These are phyloP conservation scores for Hyles vespertilio DNA, from an alignment of 1,140 invertebrate species.

Conservation along the genomic window DNA sequence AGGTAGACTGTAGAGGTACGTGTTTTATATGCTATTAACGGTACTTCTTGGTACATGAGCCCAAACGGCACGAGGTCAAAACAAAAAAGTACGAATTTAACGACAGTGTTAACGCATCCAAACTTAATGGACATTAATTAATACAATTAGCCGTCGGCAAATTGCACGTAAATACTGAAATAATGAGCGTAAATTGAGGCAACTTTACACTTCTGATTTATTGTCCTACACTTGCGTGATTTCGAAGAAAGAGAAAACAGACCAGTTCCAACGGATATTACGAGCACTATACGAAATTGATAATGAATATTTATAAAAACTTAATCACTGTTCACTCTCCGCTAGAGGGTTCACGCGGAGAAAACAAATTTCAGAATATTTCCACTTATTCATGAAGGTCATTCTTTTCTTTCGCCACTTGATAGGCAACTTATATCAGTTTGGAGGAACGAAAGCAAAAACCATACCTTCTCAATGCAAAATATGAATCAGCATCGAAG, in stretches of 20 bases:
- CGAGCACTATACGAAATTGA: conserved; percentile 64
- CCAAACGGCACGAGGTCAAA: conserved; percentile 22
- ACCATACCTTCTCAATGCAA: no score
- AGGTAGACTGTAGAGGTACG: no score
- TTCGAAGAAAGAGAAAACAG: conserved; percentile 73
- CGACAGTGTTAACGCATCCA: conserved; percentile 46
- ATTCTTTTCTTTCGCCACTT: neutral
- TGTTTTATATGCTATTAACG: no score
- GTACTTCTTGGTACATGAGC: no score
- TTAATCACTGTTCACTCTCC: conserved; percentile 53
- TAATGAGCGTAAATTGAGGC: conserved; percentile 72
- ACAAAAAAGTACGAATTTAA: conserved; percentile 38
- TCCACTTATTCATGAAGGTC: conserved; percentile 50
- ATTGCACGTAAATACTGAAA: conserved; percentile 68
- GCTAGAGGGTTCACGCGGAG: conserved; percentile 36
- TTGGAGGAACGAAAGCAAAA: no score
- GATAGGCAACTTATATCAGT: no score
- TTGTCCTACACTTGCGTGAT: conserved; percentile 67
- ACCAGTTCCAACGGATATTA: conserved; percentile 65
- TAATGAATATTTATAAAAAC: conserved; percentile 72
- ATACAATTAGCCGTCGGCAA: conserved; percentile 72
- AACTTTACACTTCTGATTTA: conserved; percentile 75
- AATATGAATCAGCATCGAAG: no score
- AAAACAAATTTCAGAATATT: conserved; percentile 62
- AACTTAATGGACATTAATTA: conserved; percentile 70